Evolutionary conservation across 2,888 invertebrate species (phyloP).

Genomic region (Calameuta pallipes): DNA sequence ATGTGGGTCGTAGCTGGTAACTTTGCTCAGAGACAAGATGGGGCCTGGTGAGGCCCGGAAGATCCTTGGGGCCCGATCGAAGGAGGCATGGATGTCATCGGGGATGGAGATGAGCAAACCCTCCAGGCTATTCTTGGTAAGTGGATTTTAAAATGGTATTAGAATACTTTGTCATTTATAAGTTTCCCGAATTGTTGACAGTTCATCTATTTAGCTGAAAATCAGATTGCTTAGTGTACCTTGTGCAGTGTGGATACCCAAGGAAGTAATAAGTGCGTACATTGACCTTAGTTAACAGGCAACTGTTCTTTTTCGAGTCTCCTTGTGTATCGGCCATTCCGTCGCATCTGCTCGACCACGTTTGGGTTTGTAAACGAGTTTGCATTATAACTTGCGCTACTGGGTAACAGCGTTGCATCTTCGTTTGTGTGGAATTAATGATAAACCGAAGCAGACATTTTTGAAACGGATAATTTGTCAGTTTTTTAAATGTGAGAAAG

Average conservation of each 20-base stretch:
- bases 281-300: constrained; percentile 18
- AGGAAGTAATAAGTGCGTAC: constrained; percentile 21
- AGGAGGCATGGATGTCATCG: constrained; percentile 64
- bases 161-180: neutral
- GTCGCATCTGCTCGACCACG: neutral
- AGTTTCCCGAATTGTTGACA: neutral
- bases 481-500: neutral
- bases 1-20: constrained; percentile 33
- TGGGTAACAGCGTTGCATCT: neutral
- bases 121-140: constrained; percentile 66
- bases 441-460: neutral
- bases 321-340: neutral
- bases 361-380: neutral
- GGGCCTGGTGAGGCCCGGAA: constrained; percentile 59
- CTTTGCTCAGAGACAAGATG: constrained; percentile 51
- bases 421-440: neutral
- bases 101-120: constrained; percentile 65
- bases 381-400: neutral
- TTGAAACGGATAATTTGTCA: too few species aligned
- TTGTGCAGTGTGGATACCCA: constrained; percentile 16
- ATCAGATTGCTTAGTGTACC: neutral
- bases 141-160: constrained; percentile 23
- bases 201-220: neutral
- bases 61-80: constrained; percentile 52
- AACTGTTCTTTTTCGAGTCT: neutral